Evolutionary conservation across 2,797 vertebrate genomes (phyloP).

Genomic region (Helicolenus hilgendorfi): DNA sequence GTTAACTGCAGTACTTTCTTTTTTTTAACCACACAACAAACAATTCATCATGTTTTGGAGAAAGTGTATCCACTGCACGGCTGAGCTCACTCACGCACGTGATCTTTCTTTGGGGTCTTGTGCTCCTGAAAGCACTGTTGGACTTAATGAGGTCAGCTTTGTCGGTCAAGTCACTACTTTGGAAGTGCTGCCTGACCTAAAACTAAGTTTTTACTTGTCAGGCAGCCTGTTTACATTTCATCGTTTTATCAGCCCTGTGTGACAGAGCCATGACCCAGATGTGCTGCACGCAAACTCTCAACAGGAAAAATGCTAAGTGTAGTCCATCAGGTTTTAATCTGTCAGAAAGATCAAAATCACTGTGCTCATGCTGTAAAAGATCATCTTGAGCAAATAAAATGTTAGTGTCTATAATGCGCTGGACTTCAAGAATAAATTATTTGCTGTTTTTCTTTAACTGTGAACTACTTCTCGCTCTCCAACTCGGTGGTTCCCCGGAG

Average conservation of each 20-base stretch:
- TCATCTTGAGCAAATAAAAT: constrained; percentile 1
- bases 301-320: neutral
- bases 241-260: constrained; percentile 31
- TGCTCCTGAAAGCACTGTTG: neutral
- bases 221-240: constrained; percentile 33
- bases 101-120: constrained; percentile 23
- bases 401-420: neutral
- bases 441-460: constrained; percentile 8
- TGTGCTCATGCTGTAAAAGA: neutral
- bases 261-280: neutral
- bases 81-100: constrained; percentile 16
- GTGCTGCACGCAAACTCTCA: neutral
- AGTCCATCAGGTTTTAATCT: neutral
- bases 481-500: constrained; percentile 36
- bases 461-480: constrained; percentile 34
- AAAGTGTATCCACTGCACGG: neutral
- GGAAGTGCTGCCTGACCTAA: constrained; percentile 39
- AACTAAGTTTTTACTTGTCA: constrained; percentile 48
- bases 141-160: constrained; percentile 40
- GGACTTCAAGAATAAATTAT: constrained; percentile 12
- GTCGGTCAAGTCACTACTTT: constrained; percentile 22
- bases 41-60: constrained; percentile 55
- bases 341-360: neutral
- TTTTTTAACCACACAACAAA: constrained; percentile 29
- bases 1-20: neutral